Percentiles rank a stretch among this genome's conserved stretches.
Evolutionary conservation across 2,888 invertebrate species (phyloP).

Genomic region (Lasioglossum lativentre): DNA sequence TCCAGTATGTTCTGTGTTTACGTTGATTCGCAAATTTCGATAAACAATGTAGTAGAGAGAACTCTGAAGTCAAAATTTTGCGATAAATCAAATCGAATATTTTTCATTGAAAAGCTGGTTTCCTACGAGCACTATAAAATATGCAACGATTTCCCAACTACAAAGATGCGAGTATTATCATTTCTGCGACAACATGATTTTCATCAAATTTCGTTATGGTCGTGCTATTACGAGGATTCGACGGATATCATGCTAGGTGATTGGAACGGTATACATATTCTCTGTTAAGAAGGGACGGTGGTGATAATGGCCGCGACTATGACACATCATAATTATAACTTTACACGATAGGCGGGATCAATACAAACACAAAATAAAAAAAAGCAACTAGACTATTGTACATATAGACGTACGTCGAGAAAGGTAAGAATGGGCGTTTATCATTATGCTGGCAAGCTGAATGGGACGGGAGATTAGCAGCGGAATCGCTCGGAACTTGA

Average conservation of each 20-base stretch:
- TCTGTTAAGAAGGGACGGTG: slow-evolving; percentile 57
- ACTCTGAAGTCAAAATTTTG: neutral
- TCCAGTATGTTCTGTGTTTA: neutral
- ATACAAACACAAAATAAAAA: slow-evolving; percentile 64
- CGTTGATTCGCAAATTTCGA: neutral
- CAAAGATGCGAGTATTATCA: neutral
- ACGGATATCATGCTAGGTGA: slow-evolving; percentile 52
- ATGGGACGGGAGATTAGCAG: slow-evolving; percentile 38
- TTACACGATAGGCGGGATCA: slow-evolving; percentile 82
- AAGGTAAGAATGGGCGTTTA: slow-evolving; percentile 41
- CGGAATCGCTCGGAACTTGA: neutral
- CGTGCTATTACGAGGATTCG: slow-evolving; percentile 22
- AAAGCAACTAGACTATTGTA: slow-evolving; percentile 76
- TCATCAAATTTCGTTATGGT: neutral
- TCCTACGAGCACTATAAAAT: neutral
- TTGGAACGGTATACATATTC: slow-evolving; percentile 52
- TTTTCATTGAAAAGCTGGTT: neutral
- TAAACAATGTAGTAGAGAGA: neutral
- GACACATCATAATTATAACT: slow-evolving; percentile 82
- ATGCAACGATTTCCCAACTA: too few species aligned
- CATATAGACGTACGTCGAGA: slow-evolving; percentile 72
- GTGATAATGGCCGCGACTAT: slow-evolving; percentile 75
- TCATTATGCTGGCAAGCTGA: slow-evolving; percentile 51
- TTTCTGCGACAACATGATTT: neutral
- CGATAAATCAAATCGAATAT: neutral